phyloP scores from a whole-genome alignment of 2,113 vertebrate species.

The Antechinus flavipes region DNA sequence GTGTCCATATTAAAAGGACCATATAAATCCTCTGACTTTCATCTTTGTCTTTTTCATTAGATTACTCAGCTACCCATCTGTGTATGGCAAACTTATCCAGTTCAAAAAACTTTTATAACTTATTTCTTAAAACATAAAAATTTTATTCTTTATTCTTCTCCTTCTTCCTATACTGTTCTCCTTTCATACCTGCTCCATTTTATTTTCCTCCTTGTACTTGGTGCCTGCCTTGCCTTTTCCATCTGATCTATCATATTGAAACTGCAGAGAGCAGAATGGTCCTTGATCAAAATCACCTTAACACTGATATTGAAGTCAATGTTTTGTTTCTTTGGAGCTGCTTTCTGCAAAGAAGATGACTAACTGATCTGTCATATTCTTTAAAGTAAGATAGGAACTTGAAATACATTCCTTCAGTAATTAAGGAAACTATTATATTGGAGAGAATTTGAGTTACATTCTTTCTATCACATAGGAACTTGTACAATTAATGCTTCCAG shows the following conservation, averaged over 20 bases:
- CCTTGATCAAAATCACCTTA: not conserved
- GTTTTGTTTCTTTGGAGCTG: not conserved
- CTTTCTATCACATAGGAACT: not conserved
- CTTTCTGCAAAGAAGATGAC: not conserved
- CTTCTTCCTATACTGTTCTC: not conserved
- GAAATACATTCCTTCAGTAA: not conserved
- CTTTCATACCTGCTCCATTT: not conserved
- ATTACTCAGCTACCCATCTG: not conserved
- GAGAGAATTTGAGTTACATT: not conserved
- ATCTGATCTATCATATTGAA: not conserved
- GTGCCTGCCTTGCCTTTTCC: not conserved
- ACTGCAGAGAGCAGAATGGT: not conserved
- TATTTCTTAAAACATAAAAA: not conserved
- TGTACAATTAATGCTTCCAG: not conserved
- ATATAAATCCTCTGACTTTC: not conserved
- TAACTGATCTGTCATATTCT: not conserved
- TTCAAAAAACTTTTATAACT: not conserved
- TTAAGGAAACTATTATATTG: not conserved
- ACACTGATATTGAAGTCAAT: not conserved
- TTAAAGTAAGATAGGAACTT: not conserved
- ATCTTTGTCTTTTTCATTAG: not conserved
- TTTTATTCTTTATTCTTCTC: not conserved
- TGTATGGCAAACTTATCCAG: not conserved
- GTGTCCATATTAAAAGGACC: not conserved
- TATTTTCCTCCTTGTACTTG: not conserved